A percentile compares a stretch with the other conserved stretches of the same genome.
Evolutionary conservation across 2,888 invertebrate species (phyloP).

Genomic region (Willowsia nigromaculata): DNA sequence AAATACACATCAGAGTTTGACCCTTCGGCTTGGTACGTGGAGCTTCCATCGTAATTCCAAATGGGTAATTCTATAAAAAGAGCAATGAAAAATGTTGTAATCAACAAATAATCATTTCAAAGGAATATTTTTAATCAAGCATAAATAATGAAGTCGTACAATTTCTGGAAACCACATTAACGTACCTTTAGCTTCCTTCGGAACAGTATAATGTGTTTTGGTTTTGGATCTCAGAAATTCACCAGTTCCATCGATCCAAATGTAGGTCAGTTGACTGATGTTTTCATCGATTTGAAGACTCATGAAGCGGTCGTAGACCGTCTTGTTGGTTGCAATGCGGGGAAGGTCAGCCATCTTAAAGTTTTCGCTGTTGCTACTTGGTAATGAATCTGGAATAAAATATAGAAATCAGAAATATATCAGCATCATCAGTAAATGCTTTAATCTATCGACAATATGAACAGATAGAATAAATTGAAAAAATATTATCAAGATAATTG

Average conservation of each 20-base stretch:
- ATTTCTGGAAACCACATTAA: neutral
- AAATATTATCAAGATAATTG: too few relatives aligned
- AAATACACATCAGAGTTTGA: conserved; percentile 93
- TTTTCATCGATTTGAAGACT: conserved; percentile 81
- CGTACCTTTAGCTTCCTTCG: conserved; percentile 61
- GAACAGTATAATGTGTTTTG: conserved; percentile 81
- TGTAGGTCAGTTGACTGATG: conserved; percentile 91
- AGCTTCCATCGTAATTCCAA: conserved; percentile 98
- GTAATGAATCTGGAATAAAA: neutral
- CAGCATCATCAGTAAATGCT: neutral
- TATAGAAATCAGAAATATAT: neutral
- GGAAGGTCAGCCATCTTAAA: conserved; percentile 49
- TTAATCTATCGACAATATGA: neutral
- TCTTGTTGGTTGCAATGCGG: conserved; percentile 35
- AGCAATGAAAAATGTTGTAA: neutral
- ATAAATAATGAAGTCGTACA: neutral
- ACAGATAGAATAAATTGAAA: too few relatives aligned
- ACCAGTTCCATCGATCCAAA: conserved; percentile 97
- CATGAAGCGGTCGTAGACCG: conserved; percentile 65
- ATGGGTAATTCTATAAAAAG: conserved; percentile 83
- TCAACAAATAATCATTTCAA: neutral
- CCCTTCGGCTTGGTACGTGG: conserved; percentile 93
- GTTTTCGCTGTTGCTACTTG: neutral
- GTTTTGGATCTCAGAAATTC: conserved; percentile 94
- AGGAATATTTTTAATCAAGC: too few relatives aligned